These are phyloP conservation scores for Calliopum simillimum DNA, from an alignment of 2,888 invertebrate genomes.

Conservation along the genomic window DNA sequence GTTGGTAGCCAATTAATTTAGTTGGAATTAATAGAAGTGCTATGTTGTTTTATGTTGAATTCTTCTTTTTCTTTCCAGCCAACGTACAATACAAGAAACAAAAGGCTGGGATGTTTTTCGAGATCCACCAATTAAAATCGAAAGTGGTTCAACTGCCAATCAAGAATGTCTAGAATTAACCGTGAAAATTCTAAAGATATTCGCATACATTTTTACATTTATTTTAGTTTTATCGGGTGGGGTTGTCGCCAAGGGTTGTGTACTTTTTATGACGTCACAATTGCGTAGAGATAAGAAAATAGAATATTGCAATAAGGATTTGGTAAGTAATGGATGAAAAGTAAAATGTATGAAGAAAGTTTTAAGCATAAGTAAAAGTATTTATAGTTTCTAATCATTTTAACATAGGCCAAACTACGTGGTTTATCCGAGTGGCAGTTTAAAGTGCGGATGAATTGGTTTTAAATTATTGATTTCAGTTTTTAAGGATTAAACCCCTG, in stretches of 20 bases:
- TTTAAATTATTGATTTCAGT: no score
- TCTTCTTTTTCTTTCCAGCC: conserved; percentile 68
- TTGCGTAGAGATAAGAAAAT: conserved; percentile 80
- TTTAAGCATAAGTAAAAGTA: no score
- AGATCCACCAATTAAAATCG: conserved; percentile 89
- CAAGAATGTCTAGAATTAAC: conserved; percentile 88
- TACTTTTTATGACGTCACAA: conserved; percentile 94
- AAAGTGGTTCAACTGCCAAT: conserved; percentile 89
- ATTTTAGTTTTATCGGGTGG: conserved; percentile 85
- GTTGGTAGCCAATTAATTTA: no score
- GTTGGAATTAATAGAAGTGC: no score
- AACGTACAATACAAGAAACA: conserved; percentile 85
- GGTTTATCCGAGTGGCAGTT: no score
- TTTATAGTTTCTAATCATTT: no score
- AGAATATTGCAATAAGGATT: conserved; percentile 85
- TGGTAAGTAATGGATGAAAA: conserved; percentile 72
- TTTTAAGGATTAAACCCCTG: no score
- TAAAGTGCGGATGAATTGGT: no score
- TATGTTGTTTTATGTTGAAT: no score
- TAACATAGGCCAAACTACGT: no score
- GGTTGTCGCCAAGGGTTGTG: conserved; percentile 87
- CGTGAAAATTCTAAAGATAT: conserved; percentile 84
- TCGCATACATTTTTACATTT: conserved; percentile 89
- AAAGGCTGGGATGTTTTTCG: conserved; percentile 98
- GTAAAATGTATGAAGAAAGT: no score